Percentiles rank a stretch among this genome's conserved stretches.
These are phyloP conservation scores for Lonchura striata DNA, from an alignment of 2,113 vertebrate genomes.

Conservation along the genomic window DNA sequence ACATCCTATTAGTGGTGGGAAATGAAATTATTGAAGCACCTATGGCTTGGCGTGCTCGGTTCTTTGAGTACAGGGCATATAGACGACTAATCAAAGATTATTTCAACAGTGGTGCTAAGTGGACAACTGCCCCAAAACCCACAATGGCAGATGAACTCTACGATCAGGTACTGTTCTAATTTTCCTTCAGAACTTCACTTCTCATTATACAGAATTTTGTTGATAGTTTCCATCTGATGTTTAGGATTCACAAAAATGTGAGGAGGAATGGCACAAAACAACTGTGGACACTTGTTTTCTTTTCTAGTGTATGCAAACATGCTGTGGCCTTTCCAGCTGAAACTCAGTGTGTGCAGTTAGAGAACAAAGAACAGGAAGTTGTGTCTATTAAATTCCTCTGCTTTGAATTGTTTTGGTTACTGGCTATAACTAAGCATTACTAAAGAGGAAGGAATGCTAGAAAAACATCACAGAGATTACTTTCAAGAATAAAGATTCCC, in stretches of 20 bases:
- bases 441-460: not conserved
- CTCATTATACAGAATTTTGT: not conserved
- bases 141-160: constrained; percentile 95
- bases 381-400: not conserved
- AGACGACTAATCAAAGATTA: constrained; percentile 95
- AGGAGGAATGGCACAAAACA: not conserved
- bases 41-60: constrained; percentile 97
- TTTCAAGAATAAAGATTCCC: not conserved
- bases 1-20: constrained; percentile 94
- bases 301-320: not conserved
- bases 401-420: constrained; percentile 6
- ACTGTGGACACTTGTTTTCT: not conserved
- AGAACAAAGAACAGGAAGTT: not conserved
- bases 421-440: not conserved
- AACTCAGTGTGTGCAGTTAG: not conserved
- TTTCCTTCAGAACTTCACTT: not conserved
- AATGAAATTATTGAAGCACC: constrained; percentile 98
- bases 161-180: constrained; percentile 80
- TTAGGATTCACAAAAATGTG: not conserved
- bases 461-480: not conserved
- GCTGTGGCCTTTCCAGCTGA: not conserved
- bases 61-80: constrained; percentile 97
- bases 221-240: not conserved
- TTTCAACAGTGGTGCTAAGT: constrained; percentile 92
- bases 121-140: constrained; percentile 97